Conservation (phyloP, 2,113 vertebrate species). For the Macrotis lagotis region DNA sequence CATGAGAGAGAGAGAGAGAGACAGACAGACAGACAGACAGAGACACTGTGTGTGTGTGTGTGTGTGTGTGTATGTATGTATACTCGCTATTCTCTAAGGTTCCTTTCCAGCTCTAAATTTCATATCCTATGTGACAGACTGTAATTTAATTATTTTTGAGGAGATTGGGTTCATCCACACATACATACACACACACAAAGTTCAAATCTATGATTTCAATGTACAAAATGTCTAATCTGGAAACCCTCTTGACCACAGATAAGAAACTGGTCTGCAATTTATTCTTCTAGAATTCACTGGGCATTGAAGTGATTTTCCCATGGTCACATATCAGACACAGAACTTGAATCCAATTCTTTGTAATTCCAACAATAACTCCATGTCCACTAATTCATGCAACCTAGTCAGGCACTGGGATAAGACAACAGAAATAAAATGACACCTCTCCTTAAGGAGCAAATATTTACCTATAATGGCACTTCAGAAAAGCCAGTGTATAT, state of each 20-base stretch:
- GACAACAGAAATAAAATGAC: neutral
- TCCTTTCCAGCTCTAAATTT: neutral
- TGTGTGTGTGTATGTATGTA: neutral
- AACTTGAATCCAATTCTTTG: neutral
- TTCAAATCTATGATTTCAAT: neutral
- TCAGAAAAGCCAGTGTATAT: neutral
- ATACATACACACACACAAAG: too few species aligned
- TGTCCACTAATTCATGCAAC: neutral
- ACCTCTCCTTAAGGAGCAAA: neutral
- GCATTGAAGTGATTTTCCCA: neutral
- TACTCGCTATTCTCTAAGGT: neutral
- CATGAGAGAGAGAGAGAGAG: too few species aligned
- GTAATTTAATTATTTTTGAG: neutral
- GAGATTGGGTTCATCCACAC: neutral
- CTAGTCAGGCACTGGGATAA: neutral
- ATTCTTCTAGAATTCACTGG: neutral
- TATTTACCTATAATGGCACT: neutral
- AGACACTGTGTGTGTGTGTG: too few species aligned
- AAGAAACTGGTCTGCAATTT: neutral
- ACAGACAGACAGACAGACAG: too few species aligned
- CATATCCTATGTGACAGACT: neutral
- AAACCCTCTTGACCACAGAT: neutral
- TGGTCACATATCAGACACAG: neutral
- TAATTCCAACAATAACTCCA: neutral
- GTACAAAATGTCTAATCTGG: neutral